These are phyloP conservation scores for Meteorus cinctellus DNA, from an alignment of 2,888 invertebrate genomes.

Conservation along the genomic window DNA sequence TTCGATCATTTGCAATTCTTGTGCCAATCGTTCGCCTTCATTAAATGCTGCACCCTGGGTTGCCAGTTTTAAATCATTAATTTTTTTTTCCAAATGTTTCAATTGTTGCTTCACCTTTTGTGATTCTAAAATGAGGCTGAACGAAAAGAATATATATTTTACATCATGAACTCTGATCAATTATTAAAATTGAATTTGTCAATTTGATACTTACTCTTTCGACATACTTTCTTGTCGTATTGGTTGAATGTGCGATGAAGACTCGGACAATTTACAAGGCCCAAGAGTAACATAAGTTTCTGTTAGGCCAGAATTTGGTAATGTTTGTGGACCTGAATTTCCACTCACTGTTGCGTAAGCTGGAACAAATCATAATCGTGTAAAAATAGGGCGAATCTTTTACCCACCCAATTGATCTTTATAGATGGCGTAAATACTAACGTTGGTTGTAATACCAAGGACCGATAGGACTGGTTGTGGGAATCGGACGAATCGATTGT, in stretches of 20 bases:
- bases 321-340: conserved; percentile 64
- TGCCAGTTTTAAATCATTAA: conserved; percentile 78
- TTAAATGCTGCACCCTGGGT: conserved; percentile 75
- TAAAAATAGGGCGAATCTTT: not conserved
- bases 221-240: conserved; percentile 69
- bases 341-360: conserved; percentile 65
- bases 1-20: conserved; percentile 78
- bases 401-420: not conserved
- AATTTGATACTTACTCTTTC: conserved; percentile 67
- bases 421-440: conserved; percentile 56
- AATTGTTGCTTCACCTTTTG: conserved; percentile 78
- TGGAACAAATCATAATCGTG: conserved; percentile 43
- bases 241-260: conserved; percentile 65
- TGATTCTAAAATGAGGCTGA: conserved; percentile 76
- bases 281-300: conserved; percentile 75
- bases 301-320: conserved; percentile 67
- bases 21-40: conserved; percentile 77
- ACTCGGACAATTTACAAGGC: conserved; percentile 69
- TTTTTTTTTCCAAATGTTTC: conserved; percentile 77
- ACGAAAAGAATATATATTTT: conserved; percentile 45
- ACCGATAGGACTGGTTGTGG: conserved; percentile 73
- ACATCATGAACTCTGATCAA: not conserved
- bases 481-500: conserved; percentile 73
- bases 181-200: not conserved
- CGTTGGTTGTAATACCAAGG: conserved; percentile 74